Evolutionary conservation across 2,113 vertebrate species (phyloP), one percentile per base, ranked within the genome.

Genomic region (Sphaerodactylus townsendi): DNA sequence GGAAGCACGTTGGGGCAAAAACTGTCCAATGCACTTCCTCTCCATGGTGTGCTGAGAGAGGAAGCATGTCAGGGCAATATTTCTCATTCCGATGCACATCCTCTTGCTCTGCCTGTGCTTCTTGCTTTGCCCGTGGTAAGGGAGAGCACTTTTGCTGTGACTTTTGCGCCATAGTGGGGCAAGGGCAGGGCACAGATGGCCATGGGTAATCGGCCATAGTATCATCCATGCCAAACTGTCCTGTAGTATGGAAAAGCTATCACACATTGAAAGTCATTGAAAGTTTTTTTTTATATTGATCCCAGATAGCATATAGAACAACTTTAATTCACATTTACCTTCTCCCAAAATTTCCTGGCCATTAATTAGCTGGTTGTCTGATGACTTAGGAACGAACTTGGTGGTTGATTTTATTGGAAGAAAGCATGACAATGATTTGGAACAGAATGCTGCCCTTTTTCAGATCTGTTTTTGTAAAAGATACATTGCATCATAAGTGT

Each of bases 361-460:
- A 86, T 83, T 89, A 0, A 86, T 83, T 89, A 33, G 19, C 44
- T 56, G 35, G 6, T 56, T 56, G 15, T 10, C 73, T 53, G 39
- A 30, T 53, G 81, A 1, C 9, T 41, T 41, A 37, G 53, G 37
- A 35, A 9, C 4, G 25, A 86, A 69, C 74, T 5, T 50, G 14
- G 83, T n/a, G 62, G 10, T 4, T 85, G 68, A 85, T 82, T 78
- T 37, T 62, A 56, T 72, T 86, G 9, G 35, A 72, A 77, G 72
- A 33, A 78, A 33, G 68, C 35, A 23, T 7, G 7, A 80, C 19
- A 84, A 66, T 3, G 2, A 30, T 11, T 25, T 88, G 48, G 25
- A 79, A 82, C 81, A 84, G 56, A 82, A 25, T 7, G 79, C 14
- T 41, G 87, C 1, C 66, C 5, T 1, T 23, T 48, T 83, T 53